Percentiles rank a stretch among this genome's conserved stretches.
Conservation (phyloP, 2,113 vertebrate species). For the Saimiri boliviensis region DNA sequence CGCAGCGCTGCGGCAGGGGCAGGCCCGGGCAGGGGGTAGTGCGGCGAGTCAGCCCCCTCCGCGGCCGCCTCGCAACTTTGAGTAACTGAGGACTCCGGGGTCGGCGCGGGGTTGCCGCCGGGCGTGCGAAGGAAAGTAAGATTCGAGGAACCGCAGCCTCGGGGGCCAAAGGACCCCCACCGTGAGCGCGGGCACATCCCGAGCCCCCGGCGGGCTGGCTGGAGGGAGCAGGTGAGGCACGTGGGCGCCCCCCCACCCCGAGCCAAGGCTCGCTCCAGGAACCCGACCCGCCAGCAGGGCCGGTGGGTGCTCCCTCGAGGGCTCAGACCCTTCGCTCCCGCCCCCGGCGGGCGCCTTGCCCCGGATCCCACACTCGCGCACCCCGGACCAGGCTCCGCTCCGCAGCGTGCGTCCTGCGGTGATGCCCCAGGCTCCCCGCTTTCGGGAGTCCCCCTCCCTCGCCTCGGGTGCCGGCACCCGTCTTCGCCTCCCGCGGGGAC, state of each 20-base stretch:
- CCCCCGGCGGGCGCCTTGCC: not conserved
- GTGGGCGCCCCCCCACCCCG: slow-evolving; percentile 31
- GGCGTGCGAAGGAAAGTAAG: not conserved
- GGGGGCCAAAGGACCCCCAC: not conserved
- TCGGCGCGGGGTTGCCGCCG: not conserved
- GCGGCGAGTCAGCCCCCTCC: not conserved
- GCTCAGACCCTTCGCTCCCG: not conserved
- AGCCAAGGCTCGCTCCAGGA: not conserved
- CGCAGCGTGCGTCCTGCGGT: not conserved
- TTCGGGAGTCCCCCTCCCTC: not conserved
- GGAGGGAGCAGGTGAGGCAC: slow-evolving; percentile 9
- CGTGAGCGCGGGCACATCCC: not conserved
- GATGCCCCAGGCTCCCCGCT: not conserved
- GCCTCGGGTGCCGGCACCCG: not conserved
- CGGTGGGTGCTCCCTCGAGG: not conserved
- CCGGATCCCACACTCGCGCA: not conserved
- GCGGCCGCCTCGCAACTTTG: slow-evolving; percentile 53
- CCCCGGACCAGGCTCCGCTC: not conserved
- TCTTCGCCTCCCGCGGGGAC: not conserved
- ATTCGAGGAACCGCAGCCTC: not conserved
- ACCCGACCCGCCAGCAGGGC: not conserved
- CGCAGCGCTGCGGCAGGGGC: slow-evolving; percentile 64
- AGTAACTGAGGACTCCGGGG: not conserved
- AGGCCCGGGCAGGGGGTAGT: not conserved
- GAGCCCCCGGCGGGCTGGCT: not conserved